A percentile compares a stretch with the other conserved stretches of the same genome.
Conservation (phyloP, 2,797 vertebrate species). For the Galaxias olidus region DNA sequence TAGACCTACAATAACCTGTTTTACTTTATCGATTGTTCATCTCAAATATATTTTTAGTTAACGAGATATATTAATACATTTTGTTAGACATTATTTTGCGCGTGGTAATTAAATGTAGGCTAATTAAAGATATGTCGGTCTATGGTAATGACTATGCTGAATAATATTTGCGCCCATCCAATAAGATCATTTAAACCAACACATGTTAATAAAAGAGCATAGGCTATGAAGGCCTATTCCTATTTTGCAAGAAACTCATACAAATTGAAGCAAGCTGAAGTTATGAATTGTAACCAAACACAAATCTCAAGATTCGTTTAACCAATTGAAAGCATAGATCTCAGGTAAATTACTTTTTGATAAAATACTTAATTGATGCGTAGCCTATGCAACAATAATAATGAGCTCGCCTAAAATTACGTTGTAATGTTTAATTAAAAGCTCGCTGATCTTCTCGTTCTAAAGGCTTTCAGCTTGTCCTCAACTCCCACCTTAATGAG, state of each 20-base stretch:
- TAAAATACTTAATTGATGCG: constrained; percentile 48
- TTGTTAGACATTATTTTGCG: too few species aligned
- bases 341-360: constrained; percentile 48
- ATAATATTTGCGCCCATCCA: too few species aligned
- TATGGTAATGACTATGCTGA: too few species aligned
- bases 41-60: too few species aligned
- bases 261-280: background rate
- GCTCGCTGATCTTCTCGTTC: constrained; percentile 38
- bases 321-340: constrained; percentile 61
- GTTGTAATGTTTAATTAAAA: constrained; percentile 79
- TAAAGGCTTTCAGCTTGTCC: constrained; percentile 16
- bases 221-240: too few species aligned
- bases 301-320: constrained; percentile 74
- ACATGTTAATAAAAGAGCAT: too few species aligned
- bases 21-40: too few species aligned
- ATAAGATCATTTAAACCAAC: too few species aligned
- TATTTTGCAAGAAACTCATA: background rate
- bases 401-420: constrained; percentile 66
- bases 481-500: constrained; percentile 37
- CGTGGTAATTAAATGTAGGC: too few species aligned
- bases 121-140: too few species aligned
- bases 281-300: constrained; percentile 8
- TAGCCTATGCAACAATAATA: constrained; percentile 62
- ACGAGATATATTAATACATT: too few species aligned
- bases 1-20: too few species aligned